Evolutionary conservation across 64 coral and sea anemone genomes (phyloP).

Genomic region (Orbicella faveolata): DNA sequence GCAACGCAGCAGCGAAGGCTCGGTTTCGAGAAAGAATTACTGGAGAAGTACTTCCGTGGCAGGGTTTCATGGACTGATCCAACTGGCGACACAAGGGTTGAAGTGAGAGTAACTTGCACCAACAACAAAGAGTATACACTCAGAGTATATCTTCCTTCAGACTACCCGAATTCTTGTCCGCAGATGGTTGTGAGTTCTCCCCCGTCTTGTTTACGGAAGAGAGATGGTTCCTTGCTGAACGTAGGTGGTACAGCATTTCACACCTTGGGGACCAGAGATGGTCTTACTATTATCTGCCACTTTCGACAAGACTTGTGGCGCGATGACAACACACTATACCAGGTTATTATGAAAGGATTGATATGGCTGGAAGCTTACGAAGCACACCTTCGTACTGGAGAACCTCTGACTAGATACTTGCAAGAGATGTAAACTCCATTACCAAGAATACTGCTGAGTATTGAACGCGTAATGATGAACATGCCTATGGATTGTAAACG

Average conservation of each 20-base stretch:
- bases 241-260: neutral
- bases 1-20: constrained; percentile 1
- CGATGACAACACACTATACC: constrained; percentile 45
- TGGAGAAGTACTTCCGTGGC: constrained; percentile 59
- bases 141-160: constrained; percentile 50
- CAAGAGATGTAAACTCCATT: constrained; percentile 24
- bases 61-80: constrained; percentile 77
- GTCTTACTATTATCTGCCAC: constrained; percentile 36
- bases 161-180: constrained; percentile 64
- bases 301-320: too few species aligned
- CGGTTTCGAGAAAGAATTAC: constrained; percentile 49
- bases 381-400: constrained; percentile 41
- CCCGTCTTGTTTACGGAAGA: neutral
- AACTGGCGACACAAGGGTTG: constrained; percentile 34
- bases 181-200: constrained; percentile 45
- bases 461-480: too few species aligned
- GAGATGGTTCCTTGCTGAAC: neutral
- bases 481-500: too few species aligned
- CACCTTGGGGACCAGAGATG: neutral
- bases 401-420: constrained; percentile 50
- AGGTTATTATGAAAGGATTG: constrained; percentile 47
- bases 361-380: constrained; percentile 59
- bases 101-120: constrained; percentile 19
- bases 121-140: constrained; percentile 54
- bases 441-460: neutral